phyloP scores from a whole-genome alignment of 2,797 vertebrate genomes.

The Odontamblyopus rebecca region DNA sequence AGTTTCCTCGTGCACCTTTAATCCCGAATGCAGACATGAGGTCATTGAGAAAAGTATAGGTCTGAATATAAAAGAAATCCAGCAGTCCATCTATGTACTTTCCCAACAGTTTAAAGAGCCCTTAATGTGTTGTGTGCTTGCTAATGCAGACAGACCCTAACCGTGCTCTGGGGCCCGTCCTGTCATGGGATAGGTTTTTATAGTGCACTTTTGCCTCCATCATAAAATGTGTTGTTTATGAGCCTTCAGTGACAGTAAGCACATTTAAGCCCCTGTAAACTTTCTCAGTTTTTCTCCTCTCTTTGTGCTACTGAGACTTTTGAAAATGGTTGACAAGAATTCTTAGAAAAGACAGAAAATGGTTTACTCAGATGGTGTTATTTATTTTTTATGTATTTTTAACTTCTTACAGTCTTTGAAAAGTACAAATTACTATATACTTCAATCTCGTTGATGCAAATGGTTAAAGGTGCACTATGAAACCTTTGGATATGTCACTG shows the following conservation, averaged over 20 bases:
- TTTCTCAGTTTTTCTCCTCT: not conserved
- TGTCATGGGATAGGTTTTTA: constrained; percentile 4
- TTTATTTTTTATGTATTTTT: no score
- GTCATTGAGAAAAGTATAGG: constrained; percentile 19
- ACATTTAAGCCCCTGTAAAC: not conserved
- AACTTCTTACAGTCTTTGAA: no score
- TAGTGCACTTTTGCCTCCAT: constrained; percentile 1
- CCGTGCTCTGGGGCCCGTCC: not conserved
- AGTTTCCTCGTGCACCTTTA: constrained; percentile 12
- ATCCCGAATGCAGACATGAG: constrained; percentile 26
- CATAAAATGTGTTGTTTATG: constrained; percentile 8
- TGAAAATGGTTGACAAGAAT: not conserved
- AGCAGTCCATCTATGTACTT: not conserved
- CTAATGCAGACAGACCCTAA: not conserved
- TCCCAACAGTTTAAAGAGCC: not conserved
- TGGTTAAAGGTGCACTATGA: no score
- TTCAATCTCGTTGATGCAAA: no score
- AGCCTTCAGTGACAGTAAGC: constrained; percentile 9
- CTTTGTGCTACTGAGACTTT: not conserved
- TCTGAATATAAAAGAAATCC: constrained; percentile 14
- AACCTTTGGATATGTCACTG: no score
- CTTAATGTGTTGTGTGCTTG: not conserved
- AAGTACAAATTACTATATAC: no score
- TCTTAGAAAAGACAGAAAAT: not conserved
- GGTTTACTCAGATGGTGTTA: not conserved